These are phyloP conservation scores for Sitobion miscanthi DNA, from an alignment of 1,140 invertebrate species.

Conservation along the genomic window DNA sequence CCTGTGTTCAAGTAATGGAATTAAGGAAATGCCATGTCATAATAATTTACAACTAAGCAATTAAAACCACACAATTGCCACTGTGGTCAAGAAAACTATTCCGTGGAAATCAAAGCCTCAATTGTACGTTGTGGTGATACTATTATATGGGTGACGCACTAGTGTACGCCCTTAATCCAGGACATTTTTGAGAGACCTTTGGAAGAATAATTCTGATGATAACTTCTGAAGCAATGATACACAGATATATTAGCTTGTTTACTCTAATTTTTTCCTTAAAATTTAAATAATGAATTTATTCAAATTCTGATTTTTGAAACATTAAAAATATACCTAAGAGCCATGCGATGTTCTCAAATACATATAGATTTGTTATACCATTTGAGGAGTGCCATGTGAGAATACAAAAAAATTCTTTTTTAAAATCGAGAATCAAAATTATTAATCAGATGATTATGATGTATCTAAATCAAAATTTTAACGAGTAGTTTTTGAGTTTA, in stretches of 20 bases:
- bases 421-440: no score
- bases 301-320: no score
- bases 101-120: background rate
- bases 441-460: no score
- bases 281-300: background rate
- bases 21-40: background rate
- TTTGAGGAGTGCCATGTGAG: no score
- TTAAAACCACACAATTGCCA: background rate
- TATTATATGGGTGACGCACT: background rate
- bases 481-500: background rate
- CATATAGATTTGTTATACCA: no score
- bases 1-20: background rate
- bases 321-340: no score
- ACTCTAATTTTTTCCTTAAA: background rate
- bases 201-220: no score
- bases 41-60: background rate
- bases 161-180: background rate
- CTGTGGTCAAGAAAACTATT: background rate
- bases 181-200: no score
- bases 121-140: background rate
- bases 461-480: background rate
- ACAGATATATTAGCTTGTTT: background rate
- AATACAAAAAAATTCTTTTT: no score
- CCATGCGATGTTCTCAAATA: no score
- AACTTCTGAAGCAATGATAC: background rate